phyloP scores from a whole-genome alignment of 2,888 invertebrate genomes.

The Oeneis ivallda region DNA sequence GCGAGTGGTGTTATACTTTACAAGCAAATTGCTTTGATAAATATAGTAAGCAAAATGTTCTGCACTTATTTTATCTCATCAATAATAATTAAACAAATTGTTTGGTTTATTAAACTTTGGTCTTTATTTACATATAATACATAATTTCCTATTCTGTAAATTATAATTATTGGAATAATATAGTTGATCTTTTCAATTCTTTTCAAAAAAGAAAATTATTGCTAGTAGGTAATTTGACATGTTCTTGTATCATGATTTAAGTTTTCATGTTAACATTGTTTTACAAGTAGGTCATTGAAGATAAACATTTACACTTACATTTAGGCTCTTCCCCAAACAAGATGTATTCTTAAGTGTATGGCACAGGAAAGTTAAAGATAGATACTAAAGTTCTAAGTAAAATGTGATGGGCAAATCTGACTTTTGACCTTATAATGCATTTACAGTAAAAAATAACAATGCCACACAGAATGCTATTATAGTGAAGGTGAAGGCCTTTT shows the following conservation, averaged over 20 bases:
- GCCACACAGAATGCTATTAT: constrained; percentile 6
- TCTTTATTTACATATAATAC: constrained; percentile 42
- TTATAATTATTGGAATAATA: constrained; percentile 18
- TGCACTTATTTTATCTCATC: no score
- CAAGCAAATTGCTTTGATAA: no score
- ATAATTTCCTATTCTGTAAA: constrained; percentile 25
- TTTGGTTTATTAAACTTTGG: constrained; percentile 34
- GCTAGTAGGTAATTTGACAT: not conserved
- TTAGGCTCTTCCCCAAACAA: no score
- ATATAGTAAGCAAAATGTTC: no score
- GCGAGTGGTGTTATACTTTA: no score
- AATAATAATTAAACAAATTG: constrained; percentile 4
- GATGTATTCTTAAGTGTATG: not conserved
- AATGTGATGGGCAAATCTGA: constrained; percentile 4
- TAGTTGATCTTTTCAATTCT: no score
- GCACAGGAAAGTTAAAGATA: not conserved
- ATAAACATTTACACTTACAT: not conserved
- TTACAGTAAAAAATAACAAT: constrained; percentile 11
- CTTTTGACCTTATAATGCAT: constrained; percentile 2
- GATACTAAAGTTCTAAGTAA: not conserved
- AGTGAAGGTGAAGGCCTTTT: constrained; percentile 2
- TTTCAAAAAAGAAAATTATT: no score
- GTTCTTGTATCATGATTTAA: constrained; percentile 1
- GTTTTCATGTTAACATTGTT: not conserved
- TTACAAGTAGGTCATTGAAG: not conserved